Evolutionary conservation across 2,888 invertebrate species (phyloP).

Genomic region (Cantharis nigra): DNA sequence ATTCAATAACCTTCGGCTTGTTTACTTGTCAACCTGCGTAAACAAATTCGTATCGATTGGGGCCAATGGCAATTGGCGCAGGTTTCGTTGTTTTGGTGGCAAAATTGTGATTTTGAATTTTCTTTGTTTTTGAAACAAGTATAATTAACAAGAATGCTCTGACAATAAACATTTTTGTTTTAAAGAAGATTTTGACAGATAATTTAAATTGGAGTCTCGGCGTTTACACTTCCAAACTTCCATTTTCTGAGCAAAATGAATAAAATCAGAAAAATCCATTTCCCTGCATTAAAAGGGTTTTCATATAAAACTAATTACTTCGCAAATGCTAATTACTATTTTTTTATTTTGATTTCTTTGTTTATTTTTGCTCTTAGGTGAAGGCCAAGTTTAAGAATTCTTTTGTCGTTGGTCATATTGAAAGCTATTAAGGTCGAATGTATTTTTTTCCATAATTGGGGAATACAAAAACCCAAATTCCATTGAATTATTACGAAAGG

Average conservation of each 20-base stretch:
- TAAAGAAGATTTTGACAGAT: too few species aligned
- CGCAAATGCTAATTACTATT: too few species aligned
- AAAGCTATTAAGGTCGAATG: background rate
- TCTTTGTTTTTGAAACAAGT: too few species aligned
- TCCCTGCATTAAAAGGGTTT: too few species aligned
- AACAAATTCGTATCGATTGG: background rate
- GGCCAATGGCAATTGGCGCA: background rate
- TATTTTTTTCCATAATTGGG: background rate
- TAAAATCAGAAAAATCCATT: too few species aligned
- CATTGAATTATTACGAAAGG: background rate
- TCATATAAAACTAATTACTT: too few species aligned
- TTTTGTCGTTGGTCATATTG: background rate
- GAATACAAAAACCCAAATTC: background rate
- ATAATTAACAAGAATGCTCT: too few species aligned
- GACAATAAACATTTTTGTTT: too few species aligned
- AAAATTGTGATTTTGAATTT: background rate
- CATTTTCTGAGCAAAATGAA: too few species aligned
- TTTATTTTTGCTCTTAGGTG: background rate
- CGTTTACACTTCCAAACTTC: too few species aligned
- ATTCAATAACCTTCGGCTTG: constrained; percentile 18
- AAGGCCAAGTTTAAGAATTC: background rate
- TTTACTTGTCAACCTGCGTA: background rate
- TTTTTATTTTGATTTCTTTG: background rate
- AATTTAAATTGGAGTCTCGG: too few species aligned
- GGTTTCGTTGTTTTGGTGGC: background rate